A percentile compares a stretch with the other conserved stretches of the same genome.
phyloP scores from a whole-genome alignment of 2,797 vertebrate genomes.

The Psittacula echo region DNA sequence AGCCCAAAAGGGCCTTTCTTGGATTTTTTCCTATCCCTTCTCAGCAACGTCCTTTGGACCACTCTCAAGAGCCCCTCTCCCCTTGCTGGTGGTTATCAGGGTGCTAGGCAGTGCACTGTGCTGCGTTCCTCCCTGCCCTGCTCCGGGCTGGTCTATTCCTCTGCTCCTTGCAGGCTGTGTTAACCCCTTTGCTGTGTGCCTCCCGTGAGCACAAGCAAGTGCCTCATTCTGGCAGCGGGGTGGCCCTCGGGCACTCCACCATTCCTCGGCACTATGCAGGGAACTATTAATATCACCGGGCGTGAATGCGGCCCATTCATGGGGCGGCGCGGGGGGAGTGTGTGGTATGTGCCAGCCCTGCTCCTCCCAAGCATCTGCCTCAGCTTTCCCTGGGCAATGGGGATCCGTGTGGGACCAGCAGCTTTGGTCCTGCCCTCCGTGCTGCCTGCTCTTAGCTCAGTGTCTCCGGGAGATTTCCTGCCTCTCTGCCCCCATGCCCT shows the following conservation, averaged over 20 bases:
- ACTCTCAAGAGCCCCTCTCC: neutral
- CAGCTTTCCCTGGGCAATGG: neutral
- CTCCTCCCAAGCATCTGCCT: neutral
- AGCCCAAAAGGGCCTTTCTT: neutral
- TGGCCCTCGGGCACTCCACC: neutral
- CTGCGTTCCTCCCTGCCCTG: neutral
- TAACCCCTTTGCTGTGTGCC: neutral
- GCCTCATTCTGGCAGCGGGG: neutral
- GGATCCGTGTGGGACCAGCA: neutral
- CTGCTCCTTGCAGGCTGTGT: neutral
- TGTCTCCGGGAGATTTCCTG: neutral
- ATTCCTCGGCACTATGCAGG: neutral
- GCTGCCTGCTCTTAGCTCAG: neutral
- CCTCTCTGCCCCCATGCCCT: neutral
- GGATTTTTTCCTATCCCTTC: neutral
- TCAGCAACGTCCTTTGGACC: neutral
- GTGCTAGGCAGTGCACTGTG: neutral
- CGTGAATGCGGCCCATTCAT: constrained; percentile 39
- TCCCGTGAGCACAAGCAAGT: neutral
- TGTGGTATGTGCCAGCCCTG: neutral
- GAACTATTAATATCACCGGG: constrained; percentile 20
- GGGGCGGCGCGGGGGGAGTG: neutral
- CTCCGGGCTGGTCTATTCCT: neutral
- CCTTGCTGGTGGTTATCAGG: neutral
- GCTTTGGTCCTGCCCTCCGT: neutral